Conservation (phyloP, 2,888 invertebrate species). For the Automeris io region DNA sequence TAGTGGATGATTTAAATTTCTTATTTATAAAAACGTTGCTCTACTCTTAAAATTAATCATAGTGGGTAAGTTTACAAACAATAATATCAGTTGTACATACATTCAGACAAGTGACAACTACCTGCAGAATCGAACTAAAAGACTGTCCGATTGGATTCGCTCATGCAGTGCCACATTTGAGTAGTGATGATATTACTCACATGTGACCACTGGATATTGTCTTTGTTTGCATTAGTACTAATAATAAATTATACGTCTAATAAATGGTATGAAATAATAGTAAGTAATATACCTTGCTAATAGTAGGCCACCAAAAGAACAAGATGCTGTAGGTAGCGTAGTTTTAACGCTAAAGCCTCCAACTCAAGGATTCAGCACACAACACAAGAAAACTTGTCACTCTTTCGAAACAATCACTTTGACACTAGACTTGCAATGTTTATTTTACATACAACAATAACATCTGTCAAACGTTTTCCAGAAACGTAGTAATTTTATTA, state of each 20-base stretch:
- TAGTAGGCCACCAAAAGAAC: constrained; percentile 43
- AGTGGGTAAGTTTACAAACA: too few species aligned
- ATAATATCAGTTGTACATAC: too few species aligned
- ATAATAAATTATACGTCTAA: not conserved
- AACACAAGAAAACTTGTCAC: constrained; percentile 65
- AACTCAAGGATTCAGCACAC: constrained; percentile 59
- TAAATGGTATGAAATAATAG: not conserved
- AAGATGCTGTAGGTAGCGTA: constrained; percentile 41
- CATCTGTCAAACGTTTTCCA: constrained; percentile 10
- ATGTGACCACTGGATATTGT: too few species aligned
- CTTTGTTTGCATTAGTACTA: too few species aligned
- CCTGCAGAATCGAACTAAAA: too few species aligned
- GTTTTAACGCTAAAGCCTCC: constrained; percentile 58
- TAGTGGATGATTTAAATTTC: too few species aligned
- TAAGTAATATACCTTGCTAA: constrained; percentile 45
- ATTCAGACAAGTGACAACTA: too few species aligned
- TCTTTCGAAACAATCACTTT: constrained; percentile 51
- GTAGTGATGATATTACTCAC: too few species aligned
- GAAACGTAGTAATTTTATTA: constrained; percentile 1
- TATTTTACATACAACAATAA: constrained; percentile 10
- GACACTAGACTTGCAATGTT: constrained; percentile 7
- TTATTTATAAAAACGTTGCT: too few species aligned
- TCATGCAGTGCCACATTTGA: too few species aligned
- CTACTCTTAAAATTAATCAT: too few species aligned
- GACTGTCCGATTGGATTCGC: too few species aligned